Evolutionary conservation across 2,113 vertebrate genomes (phyloP), one percentile per base, ranked within the genome.

Genomic region (Hemibagrus wyckioides): DNA sequence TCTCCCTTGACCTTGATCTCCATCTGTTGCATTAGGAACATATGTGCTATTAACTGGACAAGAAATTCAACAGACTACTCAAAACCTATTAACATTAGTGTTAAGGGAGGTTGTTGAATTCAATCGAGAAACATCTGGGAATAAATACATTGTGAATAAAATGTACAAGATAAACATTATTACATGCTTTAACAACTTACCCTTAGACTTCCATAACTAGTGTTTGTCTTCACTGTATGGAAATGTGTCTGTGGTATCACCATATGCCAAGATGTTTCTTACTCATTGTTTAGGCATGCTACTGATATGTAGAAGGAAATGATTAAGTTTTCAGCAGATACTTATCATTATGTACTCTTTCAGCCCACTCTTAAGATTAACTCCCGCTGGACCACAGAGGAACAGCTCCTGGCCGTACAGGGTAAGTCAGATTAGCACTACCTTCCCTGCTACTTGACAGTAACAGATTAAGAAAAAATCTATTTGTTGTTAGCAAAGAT

Each of bases 341-440:
- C 28, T 76, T 48, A 79, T 65, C 82, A 25, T 25, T 36, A 50
- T 57, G 57, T 80, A 79, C 23, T 91, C 80, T 44, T 69, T 75
- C 91, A 98, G 97, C 92, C 94, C 15, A 95, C 92, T 86, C 93
- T 93, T 63, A 98, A 97, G 92, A 96, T 97, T 90, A 97, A 97
- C 91, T 96, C 97, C 3, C 96, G 97, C 48, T 98, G 97, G 97
- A 96, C 96, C 13, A 97, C 97, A 0, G 97, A 98, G 65, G 96
- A 96, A 86, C 96, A 96, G 89, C 94, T 96, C 17, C 90, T 96
- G 89, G 95, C 96, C 6, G 96, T 96, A 21, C 96, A 96, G 91
- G 96, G 95, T 96, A 86, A 89, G 80, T 63, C 52, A 28, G 9
- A 76, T 59, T 41, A 41, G 65, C 33, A 65, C 63, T 19, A n/a